A percentile compares a stretch with the other conserved stretches of the same genome.
Evolutionary conservation across 2,888 invertebrate species (phyloP).

Genomic region (Hyles lineata): DNA sequence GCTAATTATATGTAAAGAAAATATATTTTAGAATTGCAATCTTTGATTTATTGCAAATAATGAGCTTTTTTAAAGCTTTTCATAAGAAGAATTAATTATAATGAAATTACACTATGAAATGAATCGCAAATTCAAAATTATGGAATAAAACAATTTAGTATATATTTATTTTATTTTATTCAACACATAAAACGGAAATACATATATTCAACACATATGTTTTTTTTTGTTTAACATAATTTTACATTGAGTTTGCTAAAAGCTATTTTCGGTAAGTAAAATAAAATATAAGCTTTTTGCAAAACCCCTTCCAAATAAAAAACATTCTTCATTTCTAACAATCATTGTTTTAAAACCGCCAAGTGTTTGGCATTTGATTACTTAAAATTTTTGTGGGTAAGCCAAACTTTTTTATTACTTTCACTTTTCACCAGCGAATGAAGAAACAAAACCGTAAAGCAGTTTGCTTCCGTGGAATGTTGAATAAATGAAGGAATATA

Average conservation of each 20-base stretch:
- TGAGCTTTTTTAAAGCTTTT: too few relatives aligned
- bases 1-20: not conserved
- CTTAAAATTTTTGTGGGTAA: slow-evolving; percentile 39
- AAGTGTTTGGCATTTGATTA: slow-evolving; percentile 41
- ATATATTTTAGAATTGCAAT: not conserved
- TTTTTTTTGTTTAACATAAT: too few relatives aligned
- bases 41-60: not conserved
- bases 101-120: too few relatives aligned
- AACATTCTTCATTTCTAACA: slow-evolving; percentile 28
- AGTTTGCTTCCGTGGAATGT: slow-evolving; percentile 38
- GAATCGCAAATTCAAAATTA: too few relatives aligned
- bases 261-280: too few relatives aligned
- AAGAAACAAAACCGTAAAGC: slow-evolving; percentile 42
- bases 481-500: slow-evolving; percentile 45
- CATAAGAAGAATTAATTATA: too few relatives aligned
- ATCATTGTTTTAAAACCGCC: slow-evolving; percentile 33
- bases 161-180: too few relatives aligned
- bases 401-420: slow-evolving; percentile 51
- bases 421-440: slow-evolving; percentile 42
- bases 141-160: too few relatives aligned
- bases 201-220: too few relatives aligned
- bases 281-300: too few relatives aligned
- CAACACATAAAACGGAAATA: too few relatives aligned
- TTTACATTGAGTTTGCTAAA: too few relatives aligned
- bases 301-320: not conserved